Evolutionary conservation across 2,113 vertebrate species (phyloP).

Genomic region (Sisor rabdophorus): DNA sequence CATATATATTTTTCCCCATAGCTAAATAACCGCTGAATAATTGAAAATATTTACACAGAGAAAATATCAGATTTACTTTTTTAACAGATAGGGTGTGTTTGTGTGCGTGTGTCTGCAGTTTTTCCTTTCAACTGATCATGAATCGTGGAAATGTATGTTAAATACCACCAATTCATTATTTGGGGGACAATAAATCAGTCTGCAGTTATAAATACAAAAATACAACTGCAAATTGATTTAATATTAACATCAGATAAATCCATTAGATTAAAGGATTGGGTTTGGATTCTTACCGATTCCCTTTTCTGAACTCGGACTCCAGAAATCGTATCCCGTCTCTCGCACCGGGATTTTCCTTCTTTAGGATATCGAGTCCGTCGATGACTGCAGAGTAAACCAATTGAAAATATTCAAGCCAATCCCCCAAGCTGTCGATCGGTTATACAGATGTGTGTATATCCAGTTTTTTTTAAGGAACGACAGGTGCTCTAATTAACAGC

Average conservation of each 20-base stretch:
- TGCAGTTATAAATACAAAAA: no score
- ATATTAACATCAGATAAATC: no score
- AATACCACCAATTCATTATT: background rate
- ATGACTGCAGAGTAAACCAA: slow-evolving; percentile 73
- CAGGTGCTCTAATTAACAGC: background rate
- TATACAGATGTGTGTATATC: background rate
- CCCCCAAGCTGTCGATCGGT: no score
- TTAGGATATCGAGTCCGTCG: slow-evolving; percentile 88
- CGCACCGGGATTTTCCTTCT: slow-evolving; percentile 89
- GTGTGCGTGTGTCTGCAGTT: background rate
- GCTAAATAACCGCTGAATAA: no score
- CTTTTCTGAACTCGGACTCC: slow-evolving; percentile 94
- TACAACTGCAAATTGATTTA: no score
- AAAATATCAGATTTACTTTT: background rate
- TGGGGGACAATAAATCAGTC: no score
- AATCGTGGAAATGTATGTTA: background rate
- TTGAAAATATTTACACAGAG: no score
- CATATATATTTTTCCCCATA: background rate
- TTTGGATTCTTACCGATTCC: slow-evolving; percentile 78
- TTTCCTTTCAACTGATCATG: background rate
- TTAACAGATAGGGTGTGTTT: background rate
- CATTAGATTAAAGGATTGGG: no score
- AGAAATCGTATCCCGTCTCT: slow-evolving; percentile 91
- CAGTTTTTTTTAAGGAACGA: no score
- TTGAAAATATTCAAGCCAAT: background rate